phyloP scores from a whole-genome alignment of 2,113 vertebrate genomes.

The Barnardius zonarius region DNA sequence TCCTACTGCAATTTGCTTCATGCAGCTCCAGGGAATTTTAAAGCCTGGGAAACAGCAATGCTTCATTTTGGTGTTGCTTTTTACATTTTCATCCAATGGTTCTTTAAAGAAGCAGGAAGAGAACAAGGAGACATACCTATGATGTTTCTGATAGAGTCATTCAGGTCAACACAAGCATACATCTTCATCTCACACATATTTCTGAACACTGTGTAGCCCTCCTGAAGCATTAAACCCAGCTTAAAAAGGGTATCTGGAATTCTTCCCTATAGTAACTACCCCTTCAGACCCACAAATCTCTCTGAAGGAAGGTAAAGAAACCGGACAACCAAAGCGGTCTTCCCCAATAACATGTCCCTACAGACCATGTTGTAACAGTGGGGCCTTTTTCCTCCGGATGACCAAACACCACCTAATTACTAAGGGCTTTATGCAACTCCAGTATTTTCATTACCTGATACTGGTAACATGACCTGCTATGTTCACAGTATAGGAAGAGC shows the following conservation, averaged over 20 bases:
- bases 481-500: not conserved
- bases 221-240: not conserved
- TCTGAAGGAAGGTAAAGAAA: not conserved
- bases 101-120: not conserved
- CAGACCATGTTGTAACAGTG: not conserved
- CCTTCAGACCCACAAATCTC: not conserved
- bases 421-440: not conserved
- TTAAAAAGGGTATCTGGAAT: not conserved
- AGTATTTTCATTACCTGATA: not conserved
- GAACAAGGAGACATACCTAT: not conserved
- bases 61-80: not conserved
- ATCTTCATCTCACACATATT: not conserved
- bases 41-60: not conserved
- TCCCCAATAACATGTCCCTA: not conserved
- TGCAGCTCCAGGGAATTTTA: not conserved
- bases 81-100: not conserved
- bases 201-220: not conserved
- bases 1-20: not conserved
- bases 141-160: not conserved
- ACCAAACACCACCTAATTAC: not conserved
- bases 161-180: not conserved
- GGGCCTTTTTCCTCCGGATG: fast-evolving
- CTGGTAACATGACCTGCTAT: not conserved
- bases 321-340: not conserved
- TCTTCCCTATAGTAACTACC: not conserved